Conservation (phyloP, 2,113 vertebrate genomes). For the Oriolus oriolus region DNA sequence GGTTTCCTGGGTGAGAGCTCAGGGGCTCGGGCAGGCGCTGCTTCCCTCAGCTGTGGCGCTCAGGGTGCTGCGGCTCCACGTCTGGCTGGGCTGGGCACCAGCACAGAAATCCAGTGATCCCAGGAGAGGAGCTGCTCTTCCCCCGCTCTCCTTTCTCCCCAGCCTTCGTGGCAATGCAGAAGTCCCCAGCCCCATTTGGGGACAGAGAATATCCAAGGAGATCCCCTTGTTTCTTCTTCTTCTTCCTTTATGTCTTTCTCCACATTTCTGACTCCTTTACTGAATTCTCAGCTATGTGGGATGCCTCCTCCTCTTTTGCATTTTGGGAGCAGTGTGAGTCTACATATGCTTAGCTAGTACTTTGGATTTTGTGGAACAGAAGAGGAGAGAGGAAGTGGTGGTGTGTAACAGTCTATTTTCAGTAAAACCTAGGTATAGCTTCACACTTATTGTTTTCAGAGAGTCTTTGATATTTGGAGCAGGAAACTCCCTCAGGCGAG, state of each 20-base stretch:
- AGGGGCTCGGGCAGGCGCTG: neutral
- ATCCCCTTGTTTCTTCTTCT: neutral
- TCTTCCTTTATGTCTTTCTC: neutral
- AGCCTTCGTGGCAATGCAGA: neutral
- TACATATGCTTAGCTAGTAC: neutral
- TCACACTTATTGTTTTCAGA: neutral
- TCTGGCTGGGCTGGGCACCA: neutral
- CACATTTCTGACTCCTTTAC: neutral
- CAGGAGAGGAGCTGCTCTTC: neutral
- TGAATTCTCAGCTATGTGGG: neutral
- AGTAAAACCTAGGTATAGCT: neutral
- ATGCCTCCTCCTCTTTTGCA: neutral
- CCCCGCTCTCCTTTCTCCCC: fast-evolving
- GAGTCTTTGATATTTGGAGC: neutral
- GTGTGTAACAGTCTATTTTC: neutral
- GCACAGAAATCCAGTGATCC: fast-evolving
- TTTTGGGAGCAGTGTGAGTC: neutral
- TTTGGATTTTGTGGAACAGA: neutral
- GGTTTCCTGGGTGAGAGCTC: neutral
- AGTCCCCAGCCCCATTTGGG: fast-evolving
- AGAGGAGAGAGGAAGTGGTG: neutral
- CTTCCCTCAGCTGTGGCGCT: fast-evolving
- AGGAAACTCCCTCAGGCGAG: neutral
- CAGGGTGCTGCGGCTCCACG: neutral
- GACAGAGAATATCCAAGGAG: neutral